Evolutionary conservation across 2,113 vertebrate genomes (phyloP), one percentile per base, ranked within the genome.

Genomic region (Ophthalmolycus amberensis): DNA sequence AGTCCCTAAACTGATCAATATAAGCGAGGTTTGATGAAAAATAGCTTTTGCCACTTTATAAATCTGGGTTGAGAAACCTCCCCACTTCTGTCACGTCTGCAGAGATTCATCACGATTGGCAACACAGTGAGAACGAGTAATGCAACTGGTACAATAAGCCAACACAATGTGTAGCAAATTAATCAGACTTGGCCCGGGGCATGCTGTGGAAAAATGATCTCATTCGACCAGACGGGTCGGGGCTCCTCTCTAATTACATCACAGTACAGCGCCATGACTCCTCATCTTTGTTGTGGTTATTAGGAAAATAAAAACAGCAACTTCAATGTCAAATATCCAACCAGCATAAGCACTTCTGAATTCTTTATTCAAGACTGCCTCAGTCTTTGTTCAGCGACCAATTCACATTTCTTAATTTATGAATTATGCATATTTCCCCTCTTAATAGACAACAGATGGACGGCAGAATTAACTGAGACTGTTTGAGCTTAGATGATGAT

Each of bases 181-280:
- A 94, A 93, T 94, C 91, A 91, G 70, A 59, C 87, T 82, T 88
- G 84, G 93, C 92, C 84, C 60, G 68, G 72, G 92, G 90, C 89
- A 72, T 58, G 70, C 77, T 69, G 44, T 84, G 81, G 81, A 92
- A 90, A 92, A 91, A 93, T 90, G 79, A 94, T 92, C 92, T 93
- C 77, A 92, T 94, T 91, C 86, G 85, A 90, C 71, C 84, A 82
- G 89, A 90, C 72, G 77, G 76, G 90, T 85, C 62, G 77, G 71
- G 78, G 89, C 77, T 88, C 70, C 68, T 86, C 91, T 92, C 75
- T 92, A 93, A 94, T 92, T 85, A 93, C 82, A 89, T 89, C 85
- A 85, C 37, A 14, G 50, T 46, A 54, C 83, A 85, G 75, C 75
- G 66, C 69, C 16, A 46, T 52, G 70, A 85, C 69, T 89, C 83